Conservation (phyloP, 1,140 invertebrate species). For the Magallana gigas region DNA sequence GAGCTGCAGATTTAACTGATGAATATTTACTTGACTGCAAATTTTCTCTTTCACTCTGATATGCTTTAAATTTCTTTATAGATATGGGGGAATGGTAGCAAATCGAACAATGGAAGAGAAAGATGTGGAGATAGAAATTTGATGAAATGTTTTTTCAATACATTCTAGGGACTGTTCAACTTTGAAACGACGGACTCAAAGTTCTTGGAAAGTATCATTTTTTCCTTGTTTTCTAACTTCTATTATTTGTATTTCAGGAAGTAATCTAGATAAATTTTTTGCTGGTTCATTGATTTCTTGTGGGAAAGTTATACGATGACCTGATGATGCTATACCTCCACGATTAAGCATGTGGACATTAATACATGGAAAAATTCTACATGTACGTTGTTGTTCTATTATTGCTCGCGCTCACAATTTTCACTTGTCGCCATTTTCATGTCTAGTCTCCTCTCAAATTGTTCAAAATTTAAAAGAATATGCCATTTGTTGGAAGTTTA, state of each 20-base stretch:
- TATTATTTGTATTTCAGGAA: neutral
- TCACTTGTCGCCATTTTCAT: slow-evolving; percentile 46
- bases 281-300: slow-evolving; percentile 55
- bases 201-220: slow-evolving; percentile 50
- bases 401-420: slow-evolving; percentile 46
- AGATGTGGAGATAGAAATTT: too few relatives aligned
- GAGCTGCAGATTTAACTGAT: too few relatives aligned
- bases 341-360: slow-evolving; percentile 57
- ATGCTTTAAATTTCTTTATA: too few relatives aligned
- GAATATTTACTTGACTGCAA: too few relatives aligned
- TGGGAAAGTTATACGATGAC: slow-evolving; percentile 42
- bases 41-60: too few relatives aligned
- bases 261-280: slow-evolving; percentile 23
- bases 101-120: too few relatives aligned
- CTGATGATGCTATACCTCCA: slow-evolving; percentile 36
- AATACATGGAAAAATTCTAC: slow-evolving; percentile 52
- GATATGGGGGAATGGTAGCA: too few relatives aligned
- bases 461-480: slow-evolving; percentile 26
- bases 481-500: slow-evolving; percentile 31
- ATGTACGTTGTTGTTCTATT: slow-evolving; percentile 55
- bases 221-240: slow-evolving; percentile 47
- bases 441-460: slow-evolving; percentile 45
- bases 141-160: too few relatives aligned
- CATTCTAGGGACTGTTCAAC: slow-evolving; percentile 39
- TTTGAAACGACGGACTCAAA: slow-evolving; percentile 23